Evolutionary conservation across 2,888 invertebrate genomes (phyloP).

Genomic region (Chrysina gloriosa): DNA sequence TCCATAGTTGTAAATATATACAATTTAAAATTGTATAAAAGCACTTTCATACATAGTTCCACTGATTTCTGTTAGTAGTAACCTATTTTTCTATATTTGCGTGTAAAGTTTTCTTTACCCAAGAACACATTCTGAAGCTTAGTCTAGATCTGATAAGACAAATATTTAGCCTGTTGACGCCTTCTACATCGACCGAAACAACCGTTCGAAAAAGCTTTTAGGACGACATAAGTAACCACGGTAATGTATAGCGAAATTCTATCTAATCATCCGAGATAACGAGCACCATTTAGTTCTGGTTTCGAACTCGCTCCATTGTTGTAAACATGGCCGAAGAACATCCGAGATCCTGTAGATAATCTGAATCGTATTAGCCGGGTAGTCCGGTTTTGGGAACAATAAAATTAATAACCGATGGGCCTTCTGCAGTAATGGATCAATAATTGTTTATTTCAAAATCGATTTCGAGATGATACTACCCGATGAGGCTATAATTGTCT

Average conservation of each 20-base stretch:
- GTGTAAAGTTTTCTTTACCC: neutral
- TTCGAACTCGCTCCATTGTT: slow-evolving; percentile 26
- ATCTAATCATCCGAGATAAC: slow-evolving; percentile 43
- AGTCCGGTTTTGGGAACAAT: slow-evolving; percentile 25
- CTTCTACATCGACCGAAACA: slow-evolving; percentile 35
- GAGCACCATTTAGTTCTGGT: slow-evolving; percentile 38
- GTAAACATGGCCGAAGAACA: slow-evolving; percentile 1
- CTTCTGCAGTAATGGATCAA: slow-evolving; percentile 29
- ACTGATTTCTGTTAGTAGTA: neutral
- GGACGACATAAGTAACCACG: slow-evolving; percentile 22
- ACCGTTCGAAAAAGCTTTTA: slow-evolving; percentile 41
- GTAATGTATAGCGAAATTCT: slow-evolving; percentile 40
- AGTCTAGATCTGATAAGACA: slow-evolving; percentile 18
- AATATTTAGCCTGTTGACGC: slow-evolving; percentile 19
- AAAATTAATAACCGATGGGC: slow-evolving; percentile 33
- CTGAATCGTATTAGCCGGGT: slow-evolving; percentile 30
- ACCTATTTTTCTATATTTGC: neutral
- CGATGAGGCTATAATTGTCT: slow-evolving; percentile 18
- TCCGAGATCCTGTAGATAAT: slow-evolving; percentile 30
- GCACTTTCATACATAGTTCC: too few species aligned
- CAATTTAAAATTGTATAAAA: too few species aligned
- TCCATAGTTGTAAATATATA: too few species aligned
- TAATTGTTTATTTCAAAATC: slow-evolving; percentile 35
- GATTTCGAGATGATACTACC: slow-evolving; percentile 22
- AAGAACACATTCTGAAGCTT: neutral